phyloP scores from a whole-genome alignment of 2,797 vertebrate genomes.

The Melanotaenia pygmaea region DNA sequence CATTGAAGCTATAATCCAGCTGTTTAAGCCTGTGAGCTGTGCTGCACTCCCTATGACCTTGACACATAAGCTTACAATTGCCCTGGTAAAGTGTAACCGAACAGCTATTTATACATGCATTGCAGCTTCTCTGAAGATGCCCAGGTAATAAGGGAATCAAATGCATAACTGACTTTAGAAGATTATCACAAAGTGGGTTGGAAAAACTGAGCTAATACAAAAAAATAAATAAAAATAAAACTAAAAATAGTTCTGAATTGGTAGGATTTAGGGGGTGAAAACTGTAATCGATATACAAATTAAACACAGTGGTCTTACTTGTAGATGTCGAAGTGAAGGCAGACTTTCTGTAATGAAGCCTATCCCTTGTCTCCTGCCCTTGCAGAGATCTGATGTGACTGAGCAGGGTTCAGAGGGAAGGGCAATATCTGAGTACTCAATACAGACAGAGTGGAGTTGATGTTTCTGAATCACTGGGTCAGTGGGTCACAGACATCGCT shows the following conservation, averaged over 20 bases:
- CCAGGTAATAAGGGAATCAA: constrained; percentile 30
- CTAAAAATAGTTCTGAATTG: neutral
- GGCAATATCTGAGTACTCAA: constrained; percentile 60
- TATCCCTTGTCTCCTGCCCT: constrained; percentile 66
- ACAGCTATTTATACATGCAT: constrained; percentile 35
- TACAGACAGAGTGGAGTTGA: constrained; percentile 66
- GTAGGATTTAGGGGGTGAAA: neutral
- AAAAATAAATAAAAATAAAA: neutral
- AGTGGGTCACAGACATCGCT: constrained; percentile 77
- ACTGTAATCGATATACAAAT: constrained; percentile 8
- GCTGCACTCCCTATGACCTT: neutral
- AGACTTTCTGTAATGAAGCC: constrained; percentile 52
- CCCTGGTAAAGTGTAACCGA: constrained; percentile 2
- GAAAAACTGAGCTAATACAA: constrained; percentile 42
- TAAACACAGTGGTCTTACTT: constrained; percentile 12
- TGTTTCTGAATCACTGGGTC: constrained; percentile 80
- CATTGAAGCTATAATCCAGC: neutral
- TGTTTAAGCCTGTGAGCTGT: neutral
- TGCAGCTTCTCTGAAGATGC: constrained; percentile 20
- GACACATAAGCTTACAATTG: constrained; percentile 19
- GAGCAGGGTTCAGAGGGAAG: constrained; percentile 66
- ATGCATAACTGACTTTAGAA: constrained; percentile 13
- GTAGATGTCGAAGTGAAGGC: constrained; percentile 13
- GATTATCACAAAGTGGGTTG: constrained; percentile 29
- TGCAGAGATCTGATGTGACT: constrained; percentile 64